Base-by-base conservation (phyloP, 2,797 vertebrate species). In the Tinamus major region DNA sequence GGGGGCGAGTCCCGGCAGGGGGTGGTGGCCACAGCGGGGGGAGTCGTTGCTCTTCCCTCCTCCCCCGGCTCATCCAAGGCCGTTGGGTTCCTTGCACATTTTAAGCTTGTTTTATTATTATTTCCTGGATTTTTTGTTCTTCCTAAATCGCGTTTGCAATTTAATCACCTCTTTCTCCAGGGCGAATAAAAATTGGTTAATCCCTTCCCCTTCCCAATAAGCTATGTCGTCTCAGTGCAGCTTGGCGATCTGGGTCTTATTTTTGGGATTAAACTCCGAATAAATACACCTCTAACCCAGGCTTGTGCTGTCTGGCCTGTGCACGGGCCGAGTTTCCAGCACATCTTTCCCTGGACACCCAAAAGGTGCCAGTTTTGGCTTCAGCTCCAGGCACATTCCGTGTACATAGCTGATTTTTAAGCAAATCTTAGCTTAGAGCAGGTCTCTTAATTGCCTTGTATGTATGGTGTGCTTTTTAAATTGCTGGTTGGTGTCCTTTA, bases 281-380 rank as follows among this genome's bases (percentile, higher is more conserved):
- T 6, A n/a, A 17, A 13, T 3, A 1, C 29, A 9, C 16, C 39
- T 14, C 0, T 23, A n/a, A 21, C 2, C 2, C 0, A 3, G 9
- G 2, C 2, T 15, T 70, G 29, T 35, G 8, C n/a, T 29, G 7
- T 5, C 0, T 10, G 15, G 1, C 3, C 29, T 27, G 0, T 8
- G 4, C 1, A 2, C 41, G 12, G 27, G 9, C 12, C 31, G 7
- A 11, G 2, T 13, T 84, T 29, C 62, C 37, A 44, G 55, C 64
- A 15, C 26, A 3, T 20, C 19, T 15, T 23, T 5, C 15, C 56
- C 49, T 29, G 12, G 33, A 53, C 48, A 39, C 20, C 42, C 51
- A 67, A 14, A 35, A 15, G 1, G 5, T 33, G 7, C 18, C 23
- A 7, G 4, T 4, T 2, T 51, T 24, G 24, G 49, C 49, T 51